These are phyloP conservation scores for Astur gentilis DNA, from an alignment of 2,113 vertebrate species.

Conservation along the genomic window DNA sequence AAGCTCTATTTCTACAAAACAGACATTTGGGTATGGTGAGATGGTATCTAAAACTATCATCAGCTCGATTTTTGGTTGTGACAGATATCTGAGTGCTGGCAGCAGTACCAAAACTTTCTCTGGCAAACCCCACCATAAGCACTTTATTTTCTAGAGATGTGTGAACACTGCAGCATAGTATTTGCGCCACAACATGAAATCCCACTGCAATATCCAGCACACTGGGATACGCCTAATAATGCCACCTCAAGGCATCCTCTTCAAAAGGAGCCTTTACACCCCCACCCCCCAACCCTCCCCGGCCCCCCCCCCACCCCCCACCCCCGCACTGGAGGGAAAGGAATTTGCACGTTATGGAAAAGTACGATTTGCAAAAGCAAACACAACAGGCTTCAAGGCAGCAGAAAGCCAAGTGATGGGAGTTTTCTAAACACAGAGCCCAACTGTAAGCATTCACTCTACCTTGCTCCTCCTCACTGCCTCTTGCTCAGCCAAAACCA, in stretches of 20 bases:
- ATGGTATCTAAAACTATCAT: rapidly evolving
- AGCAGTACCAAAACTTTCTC: background rate
- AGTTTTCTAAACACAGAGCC: slow-evolving; percentile 27
- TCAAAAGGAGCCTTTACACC: background rate
- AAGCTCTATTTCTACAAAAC: background rate
- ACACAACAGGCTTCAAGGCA: background rate
- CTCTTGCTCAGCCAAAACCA: slow-evolving; percentile 49
- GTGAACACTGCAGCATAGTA: rapidly evolving
- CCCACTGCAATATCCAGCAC: background rate
- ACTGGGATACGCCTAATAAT: background rate
- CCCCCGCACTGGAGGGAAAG: background rate
- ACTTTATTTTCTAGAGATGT: background rate
- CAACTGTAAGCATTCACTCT: slow-evolving; percentile 4
- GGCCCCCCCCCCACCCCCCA: background rate
- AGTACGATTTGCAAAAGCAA: slow-evolving; percentile 30
- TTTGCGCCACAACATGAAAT: rapidly evolving
- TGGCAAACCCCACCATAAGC: background rate
- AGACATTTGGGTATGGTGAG: rapidly evolving
- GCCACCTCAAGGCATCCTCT: background rate
- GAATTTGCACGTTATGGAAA: background rate
- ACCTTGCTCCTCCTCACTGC: slow-evolving; percentile 59
- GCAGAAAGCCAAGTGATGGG: background rate
- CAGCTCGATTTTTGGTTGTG: background rate
- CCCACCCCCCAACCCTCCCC: background rate
- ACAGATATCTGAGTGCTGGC: background rate